Percentiles rank a stretch among this genome's conserved stretches.
Evolutionary conservation across 2,113 vertebrate genomes (phyloP).

Genomic region (Neodon shergylaensis): DNA sequence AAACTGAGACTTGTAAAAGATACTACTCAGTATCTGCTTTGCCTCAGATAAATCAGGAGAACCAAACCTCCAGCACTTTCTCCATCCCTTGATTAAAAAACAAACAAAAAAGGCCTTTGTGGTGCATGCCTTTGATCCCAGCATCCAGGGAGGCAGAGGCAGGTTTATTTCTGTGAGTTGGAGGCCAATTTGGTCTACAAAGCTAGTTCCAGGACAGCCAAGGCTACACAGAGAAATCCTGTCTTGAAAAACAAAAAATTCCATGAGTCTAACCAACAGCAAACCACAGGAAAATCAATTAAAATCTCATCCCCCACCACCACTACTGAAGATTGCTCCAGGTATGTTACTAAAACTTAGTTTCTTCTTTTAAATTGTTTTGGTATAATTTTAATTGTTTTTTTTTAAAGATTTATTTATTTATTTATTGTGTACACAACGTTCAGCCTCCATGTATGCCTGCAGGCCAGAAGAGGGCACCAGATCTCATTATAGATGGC

Average conservation of each 20-base stretch:
- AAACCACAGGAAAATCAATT: not conserved
- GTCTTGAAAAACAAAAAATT: not conserved
- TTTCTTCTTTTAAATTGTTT: not conserved
- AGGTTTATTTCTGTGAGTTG: not conserved
- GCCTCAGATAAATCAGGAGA: not conserved
- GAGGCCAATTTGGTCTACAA: no score
- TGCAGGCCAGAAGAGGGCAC: no score
- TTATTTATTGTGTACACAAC: no score
- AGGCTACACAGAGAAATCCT: no score
- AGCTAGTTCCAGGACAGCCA: no score
- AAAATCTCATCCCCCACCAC: not conserved
- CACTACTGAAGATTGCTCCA: not conserved
- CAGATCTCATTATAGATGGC: no score
- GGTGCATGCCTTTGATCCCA: not conserved
- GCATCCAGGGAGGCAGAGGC: not conserved
- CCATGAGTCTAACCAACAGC: not conserved
- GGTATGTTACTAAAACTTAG: not conserved
- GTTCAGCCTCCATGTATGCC: no score
- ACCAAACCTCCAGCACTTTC: not conserved
- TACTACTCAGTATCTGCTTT: not conserved
- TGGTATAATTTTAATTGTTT: not conserved
- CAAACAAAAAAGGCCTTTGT: not conserved
- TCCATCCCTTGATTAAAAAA: not conserved
- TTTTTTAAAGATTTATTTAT: no score
- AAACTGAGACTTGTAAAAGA: not conserved